phyloP scores from a whole-genome alignment of 2,888 invertebrate genomes.

The Steromphala cineraria region DNA sequence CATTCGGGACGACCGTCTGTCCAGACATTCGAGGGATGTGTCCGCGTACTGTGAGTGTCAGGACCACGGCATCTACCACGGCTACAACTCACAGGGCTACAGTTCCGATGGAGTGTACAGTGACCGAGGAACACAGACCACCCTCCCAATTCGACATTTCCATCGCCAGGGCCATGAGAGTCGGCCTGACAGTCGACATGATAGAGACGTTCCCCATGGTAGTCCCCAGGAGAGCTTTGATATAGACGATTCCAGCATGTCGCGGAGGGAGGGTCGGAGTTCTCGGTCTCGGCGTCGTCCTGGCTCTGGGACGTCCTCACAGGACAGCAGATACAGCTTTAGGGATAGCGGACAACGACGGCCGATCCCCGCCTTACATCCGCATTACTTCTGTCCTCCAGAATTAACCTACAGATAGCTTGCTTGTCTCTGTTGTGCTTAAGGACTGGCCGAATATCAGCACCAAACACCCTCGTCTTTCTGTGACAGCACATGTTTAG shows the following conservation, averaged over 20 bases:
- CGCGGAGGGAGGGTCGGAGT: slow-evolving; percentile 1
- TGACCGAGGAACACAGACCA: slow-evolving; percentile 15
- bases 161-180: slow-evolving; percentile 7
- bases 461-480: background rate
- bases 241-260: slow-evolving; percentile 23
- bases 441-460: background rate
- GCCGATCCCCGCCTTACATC: slow-evolving; percentile 24
- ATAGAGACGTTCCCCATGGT: background rate
- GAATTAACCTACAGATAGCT: slow-evolving; percentile 12
- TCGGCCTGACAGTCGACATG: background rate
- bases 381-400: slow-evolving; percentile 25
- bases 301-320: slow-evolving; percentile 1
- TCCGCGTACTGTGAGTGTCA: slow-evolving; percentile 20
- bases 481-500: background rate
- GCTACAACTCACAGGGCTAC: background rate
- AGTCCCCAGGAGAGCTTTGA: slow-evolving; percentile 16
- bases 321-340: slow-evolving; percentile 11
- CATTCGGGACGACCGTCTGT: slow-evolving; percentile 24
- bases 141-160: slow-evolving; percentile 17
- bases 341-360: slow-evolving; percentile 10
- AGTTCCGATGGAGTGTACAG: slow-evolving; percentile 15
- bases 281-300: slow-evolving; percentile 13
- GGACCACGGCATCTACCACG: background rate
- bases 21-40: slow-evolving; percentile 24
- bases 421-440: background rate